A percentile compares a stretch with the other conserved stretches of the same genome.
These are phyloP conservation scores for Pammene fasciana DNA, from an alignment of 2,888 invertebrate species.

Conservation along the genomic window DNA sequence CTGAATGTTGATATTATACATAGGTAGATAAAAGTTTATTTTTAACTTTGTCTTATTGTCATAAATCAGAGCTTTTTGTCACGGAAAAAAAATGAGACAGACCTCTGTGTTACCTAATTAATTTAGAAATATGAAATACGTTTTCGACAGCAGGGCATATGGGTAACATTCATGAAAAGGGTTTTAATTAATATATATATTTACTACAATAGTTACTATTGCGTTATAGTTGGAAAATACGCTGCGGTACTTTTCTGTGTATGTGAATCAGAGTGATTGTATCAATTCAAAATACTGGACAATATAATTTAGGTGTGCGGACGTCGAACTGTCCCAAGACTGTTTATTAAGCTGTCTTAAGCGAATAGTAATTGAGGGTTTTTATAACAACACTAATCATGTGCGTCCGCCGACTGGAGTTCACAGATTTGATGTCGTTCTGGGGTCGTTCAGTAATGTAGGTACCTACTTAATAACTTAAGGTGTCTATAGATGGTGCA, in stretches of 20 bases:
- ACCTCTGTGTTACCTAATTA: too few relatives aligned
- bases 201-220: too few relatives aligned
- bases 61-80: not conserved
- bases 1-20: too few relatives aligned
- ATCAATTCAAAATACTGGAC: constrained; percentile 1
- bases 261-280: too few relatives aligned
- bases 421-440: constrained; percentile 19
- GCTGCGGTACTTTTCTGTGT: too few relatives aligned
- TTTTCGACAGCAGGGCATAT: too few relatives aligned
- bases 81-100: too few relatives aligned
- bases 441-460: not conserved
- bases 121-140: too few relatives aligned
- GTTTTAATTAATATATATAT: too few relatives aligned
- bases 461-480: not conserved
- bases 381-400: constrained; percentile 35
- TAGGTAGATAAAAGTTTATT: not conserved
- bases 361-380: constrained; percentile 40
- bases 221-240: too few relatives aligned
- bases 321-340: constrained; percentile 24
- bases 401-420: constrained; percentile 12
- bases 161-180: too few relatives aligned
- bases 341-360: constrained; percentile 44
- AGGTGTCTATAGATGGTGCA: too few relatives aligned
- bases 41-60: not conserved
- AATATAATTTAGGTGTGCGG: constrained; percentile 19